These are phyloP conservation scores for Thryonomys swinderianus DNA, from an alignment of 2,113 vertebrate genomes.

Conservation along the genomic window DNA sequence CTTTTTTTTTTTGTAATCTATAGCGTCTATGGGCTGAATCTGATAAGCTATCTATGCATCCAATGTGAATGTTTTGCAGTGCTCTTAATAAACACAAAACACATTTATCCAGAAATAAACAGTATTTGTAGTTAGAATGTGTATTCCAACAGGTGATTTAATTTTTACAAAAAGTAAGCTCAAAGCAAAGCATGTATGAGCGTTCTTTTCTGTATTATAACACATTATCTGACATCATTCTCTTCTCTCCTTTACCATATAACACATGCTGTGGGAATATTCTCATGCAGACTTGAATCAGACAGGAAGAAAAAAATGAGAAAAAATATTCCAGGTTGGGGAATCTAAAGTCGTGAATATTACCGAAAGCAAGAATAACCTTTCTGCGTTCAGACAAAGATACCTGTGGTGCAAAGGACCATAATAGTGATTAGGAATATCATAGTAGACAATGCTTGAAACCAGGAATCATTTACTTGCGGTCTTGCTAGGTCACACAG, in stretches of 20 bases:
- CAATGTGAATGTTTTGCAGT: conserved; percentile 60
- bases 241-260: conserved; percentile 71
- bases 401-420: not conserved
- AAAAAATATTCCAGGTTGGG: not conserved
- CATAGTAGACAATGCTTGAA: not conserved
- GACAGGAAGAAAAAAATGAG: not conserved
- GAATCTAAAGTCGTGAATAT: not conserved
- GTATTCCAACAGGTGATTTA: conserved; percentile 44
- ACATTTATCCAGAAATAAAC: conserved; percentile 44
- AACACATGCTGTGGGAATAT: conserved; percentile 57
- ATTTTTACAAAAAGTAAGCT: conserved; percentile 50
- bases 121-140: conserved; percentile 60
- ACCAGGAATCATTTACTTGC: not conserved
- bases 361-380: not conserved
- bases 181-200: conserved; percentile 44
- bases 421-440: not conserved
- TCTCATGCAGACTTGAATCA: not conserved
- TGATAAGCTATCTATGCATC: conserved; percentile 36
- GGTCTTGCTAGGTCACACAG: not conserved
- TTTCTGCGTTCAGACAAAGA: not conserved
- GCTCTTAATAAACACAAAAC: conserved; percentile 49
- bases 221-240: conserved; percentile 63
- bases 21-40: not conserved
- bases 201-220: conserved; percentile 38
- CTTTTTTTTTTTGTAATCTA: conserved; percentile 16